phyloP scores from a whole-genome alignment of 2,113 vertebrate genomes.

The Amphilophus citrinellus region DNA sequence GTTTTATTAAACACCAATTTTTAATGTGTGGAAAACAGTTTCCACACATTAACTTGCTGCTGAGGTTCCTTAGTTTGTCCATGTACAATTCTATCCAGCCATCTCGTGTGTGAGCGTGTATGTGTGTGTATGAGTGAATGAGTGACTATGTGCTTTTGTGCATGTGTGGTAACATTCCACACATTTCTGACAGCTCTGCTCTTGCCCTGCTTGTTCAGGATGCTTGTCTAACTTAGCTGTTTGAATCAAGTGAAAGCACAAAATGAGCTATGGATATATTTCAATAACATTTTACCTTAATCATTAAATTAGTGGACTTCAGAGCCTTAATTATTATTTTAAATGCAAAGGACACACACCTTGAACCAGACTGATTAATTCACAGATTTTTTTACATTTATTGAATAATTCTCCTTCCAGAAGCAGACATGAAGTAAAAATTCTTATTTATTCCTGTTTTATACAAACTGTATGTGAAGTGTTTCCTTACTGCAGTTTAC shows the following conservation, averaged over 20 bases:
- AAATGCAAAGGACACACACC: no score
- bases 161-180: conserved; percentile 37
- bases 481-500: not conserved
- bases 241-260: no score
- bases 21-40: not conserved
- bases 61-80: not conserved
- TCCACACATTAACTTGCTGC: not conserved
- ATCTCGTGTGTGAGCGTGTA: not conserved
- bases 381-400: no score
- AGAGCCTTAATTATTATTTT: no score
- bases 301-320: no score
- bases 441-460: not conserved
- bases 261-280: no score
- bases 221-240: not conserved
- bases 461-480: not conserved
- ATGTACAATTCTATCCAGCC: not conserved
- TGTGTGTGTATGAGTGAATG: not conserved
- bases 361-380: no score
- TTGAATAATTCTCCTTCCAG: no score
- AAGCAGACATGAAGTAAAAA: no score
- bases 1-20: not conserved
- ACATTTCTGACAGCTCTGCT: conserved; percentile 49
- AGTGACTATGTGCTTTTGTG: not conserved
- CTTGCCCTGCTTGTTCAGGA: conserved; percentile 10
- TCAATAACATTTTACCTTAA: no score